Percentiles rank a stretch among this genome's conserved stretches.
Evolutionary conservation across 2,888 invertebrate species (phyloP).

Genomic region (Drosophila buzzatii): DNA sequence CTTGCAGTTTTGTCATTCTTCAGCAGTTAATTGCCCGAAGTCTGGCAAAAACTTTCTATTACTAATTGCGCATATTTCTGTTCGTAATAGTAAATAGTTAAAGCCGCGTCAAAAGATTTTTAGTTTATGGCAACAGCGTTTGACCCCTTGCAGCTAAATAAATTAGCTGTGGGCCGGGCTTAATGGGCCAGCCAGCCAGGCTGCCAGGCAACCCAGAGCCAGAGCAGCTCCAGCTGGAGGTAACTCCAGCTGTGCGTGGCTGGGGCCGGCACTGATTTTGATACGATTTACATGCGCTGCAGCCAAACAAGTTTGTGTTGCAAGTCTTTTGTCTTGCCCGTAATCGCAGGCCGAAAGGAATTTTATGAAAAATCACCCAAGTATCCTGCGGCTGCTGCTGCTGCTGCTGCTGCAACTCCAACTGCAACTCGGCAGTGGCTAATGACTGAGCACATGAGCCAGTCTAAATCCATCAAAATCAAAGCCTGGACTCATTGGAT

Average conservation of each 20-base stretch:
- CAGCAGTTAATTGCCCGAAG: slow-evolving; percentile 52
- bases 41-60: slow-evolving; percentile 43
- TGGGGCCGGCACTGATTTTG: slow-evolving; percentile 37
- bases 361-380: slow-evolving; percentile 61
- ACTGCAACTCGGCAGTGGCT: slow-evolving; percentile 20
- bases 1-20: slow-evolving; percentile 52
- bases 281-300: slow-evolving; percentile 63
- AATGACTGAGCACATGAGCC: slow-evolving; percentile 52
- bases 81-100: slow-evolving; percentile 56
- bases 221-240: slow-evolving; percentile 12
- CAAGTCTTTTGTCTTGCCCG: slow-evolving; percentile 62
- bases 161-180: slow-evolving; percentile 57
- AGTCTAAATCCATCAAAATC: slow-evolving; percentile 68
- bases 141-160: slow-evolving; percentile 72
- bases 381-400: slow-evolving; percentile 67
- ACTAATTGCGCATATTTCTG: slow-evolving; percentile 63
- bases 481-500: slow-evolving; percentile 42
- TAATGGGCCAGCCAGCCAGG: slow-evolving; percentile 45
- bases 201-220: slow-evolving; percentile 13
- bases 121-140: slow-evolving; percentile 57
- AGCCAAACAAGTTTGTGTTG: slow-evolving; percentile 59
- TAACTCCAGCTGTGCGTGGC: slow-evolving; percentile 69
- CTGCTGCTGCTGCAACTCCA: slow-evolving; percentile 19
- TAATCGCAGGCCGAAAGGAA: slow-evolving; percentile 47
- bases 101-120: slow-evolving; percentile 45